A percentile compares a stretch with the other conserved stretches of the same genome.
Conservation (phyloP, 2,888 invertebrate genomes). For the Xestoiulus laeticollis region DNA sequence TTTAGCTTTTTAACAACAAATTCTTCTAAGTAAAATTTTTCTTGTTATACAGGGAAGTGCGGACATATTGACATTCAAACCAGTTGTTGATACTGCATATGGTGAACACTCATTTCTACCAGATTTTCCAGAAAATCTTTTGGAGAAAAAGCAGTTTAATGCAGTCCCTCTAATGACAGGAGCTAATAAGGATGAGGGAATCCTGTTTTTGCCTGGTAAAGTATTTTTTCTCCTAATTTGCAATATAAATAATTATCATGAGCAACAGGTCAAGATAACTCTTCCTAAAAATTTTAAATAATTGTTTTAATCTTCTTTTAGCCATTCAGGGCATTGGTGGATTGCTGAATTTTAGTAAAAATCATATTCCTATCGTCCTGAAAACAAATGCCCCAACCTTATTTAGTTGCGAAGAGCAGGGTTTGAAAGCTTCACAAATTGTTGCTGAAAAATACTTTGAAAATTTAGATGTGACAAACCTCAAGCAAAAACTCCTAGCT, state of each 20-base stretch:
- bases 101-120: background rate
- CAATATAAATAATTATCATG: background rate
- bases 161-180: constrained; percentile 43
- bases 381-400: background rate
- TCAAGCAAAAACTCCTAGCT: background rate
- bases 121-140: constrained; percentile 5
- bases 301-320: background rate
- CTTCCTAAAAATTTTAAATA: background rate
- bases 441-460: background rate
- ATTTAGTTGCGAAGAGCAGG: background rate
- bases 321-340: background rate
- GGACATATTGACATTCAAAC: background rate
- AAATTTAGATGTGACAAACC: background rate
- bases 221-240: background rate
- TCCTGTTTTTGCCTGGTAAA: background rate
- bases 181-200: constrained; percentile 22
- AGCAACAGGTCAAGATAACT: too few relatives aligned
- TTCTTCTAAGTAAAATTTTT: too few relatives aligned
- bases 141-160: constrained; percentile 43
- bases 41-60: background rate
- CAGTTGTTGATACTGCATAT: background rate
- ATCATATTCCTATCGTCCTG: background rate
- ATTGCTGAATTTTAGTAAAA: background rate
- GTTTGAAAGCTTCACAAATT: background rate
- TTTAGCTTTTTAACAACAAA: constrained; percentile 46